Percentiles rank a stretch among this genome's conserved stretches.
Evolutionary conservation across 2,888 invertebrate species (phyloP).

Genomic region (Thymelicus acteon): DNA sequence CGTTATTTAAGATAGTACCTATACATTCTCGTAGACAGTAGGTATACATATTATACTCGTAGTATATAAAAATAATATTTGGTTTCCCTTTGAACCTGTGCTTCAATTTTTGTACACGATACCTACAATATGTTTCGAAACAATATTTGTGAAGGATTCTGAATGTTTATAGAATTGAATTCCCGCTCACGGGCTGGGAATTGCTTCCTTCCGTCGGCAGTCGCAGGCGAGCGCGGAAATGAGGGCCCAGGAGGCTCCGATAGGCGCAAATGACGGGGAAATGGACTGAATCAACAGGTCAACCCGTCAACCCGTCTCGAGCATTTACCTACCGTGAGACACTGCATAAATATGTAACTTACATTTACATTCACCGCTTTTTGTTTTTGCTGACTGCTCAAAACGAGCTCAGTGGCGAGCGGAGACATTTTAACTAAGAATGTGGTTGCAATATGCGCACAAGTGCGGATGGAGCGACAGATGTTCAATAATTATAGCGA

Average conservation of each 20-base stretch:
- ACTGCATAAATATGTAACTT: conserved; percentile 35
- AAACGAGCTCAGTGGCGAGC: neutral
- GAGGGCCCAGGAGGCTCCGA: conserved; percentile 69
- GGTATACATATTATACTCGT: no score
- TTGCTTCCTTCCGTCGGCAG: conserved; percentile 77
- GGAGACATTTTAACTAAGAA: conserved; percentile 29
- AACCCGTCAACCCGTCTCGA: conserved; percentile 47
- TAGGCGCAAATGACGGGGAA: conserved; percentile 71
- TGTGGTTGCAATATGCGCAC: conserved; percentile 24
- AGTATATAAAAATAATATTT: no score
- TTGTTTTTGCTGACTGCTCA: neutral
- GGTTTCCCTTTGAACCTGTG: no score
- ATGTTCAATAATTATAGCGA: conserved; percentile 72
- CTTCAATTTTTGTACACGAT: neutral
- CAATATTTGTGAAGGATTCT: conserved; percentile 22
- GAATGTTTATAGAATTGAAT: conserved; percentile 51
- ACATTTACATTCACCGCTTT: neutral
- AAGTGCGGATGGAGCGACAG: conserved; percentile 55
- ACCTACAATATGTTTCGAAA: neutral
- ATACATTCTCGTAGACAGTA: no score
- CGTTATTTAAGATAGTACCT: no score
- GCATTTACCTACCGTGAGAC: conserved; percentile 20
- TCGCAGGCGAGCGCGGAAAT: conserved; percentile 70
- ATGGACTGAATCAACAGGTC: conserved; percentile 79
- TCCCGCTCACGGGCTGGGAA: conserved; percentile 67